These are phyloP conservation scores for Argynnis bischoffii DNA, from an alignment of 2,888 invertebrate genomes.

Conservation along the genomic window DNA sequence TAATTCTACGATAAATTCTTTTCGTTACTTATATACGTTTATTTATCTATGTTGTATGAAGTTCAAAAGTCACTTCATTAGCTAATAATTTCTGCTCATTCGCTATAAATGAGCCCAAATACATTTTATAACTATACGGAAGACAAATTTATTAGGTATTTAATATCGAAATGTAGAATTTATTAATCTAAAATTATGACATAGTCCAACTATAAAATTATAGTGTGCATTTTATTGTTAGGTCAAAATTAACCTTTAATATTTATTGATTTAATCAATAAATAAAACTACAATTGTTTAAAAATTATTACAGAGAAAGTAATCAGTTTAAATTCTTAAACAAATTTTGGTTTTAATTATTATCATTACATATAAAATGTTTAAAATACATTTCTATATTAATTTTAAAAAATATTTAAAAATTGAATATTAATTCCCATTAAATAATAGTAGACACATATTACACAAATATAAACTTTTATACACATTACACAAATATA, in stretches of 20 bases:
- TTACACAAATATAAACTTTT: constrained; percentile 25
- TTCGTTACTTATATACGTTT: constrained; percentile 56
- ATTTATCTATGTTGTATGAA: constrained; percentile 48
- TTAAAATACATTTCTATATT: too few species aligned
- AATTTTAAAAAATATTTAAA: too few species aligned
- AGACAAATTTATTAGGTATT: constrained; percentile 75
- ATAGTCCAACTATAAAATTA: constrained; percentile 19
- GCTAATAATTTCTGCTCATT: constrained; percentile 30
- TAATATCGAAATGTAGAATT: constrained; percentile 52
- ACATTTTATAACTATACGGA: constrained; percentile 72
- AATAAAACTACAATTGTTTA: too few species aligned
- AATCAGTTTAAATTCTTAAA: too few species aligned
- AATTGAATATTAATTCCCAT: too few species aligned
- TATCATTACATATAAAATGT: too few species aligned
- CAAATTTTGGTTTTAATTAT: too few species aligned
- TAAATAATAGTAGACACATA: too few species aligned
- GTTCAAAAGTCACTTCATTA: constrained; percentile 66
- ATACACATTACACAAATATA: constrained; percentile 40
- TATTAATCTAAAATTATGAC: constrained; percentile 46
- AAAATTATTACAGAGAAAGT: too few species aligned
- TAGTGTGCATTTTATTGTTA: constrained; percentile 19
- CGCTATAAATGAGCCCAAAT: constrained; percentile 61
- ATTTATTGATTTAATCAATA: constrained; percentile 22
- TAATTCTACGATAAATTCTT: constrained; percentile 74
- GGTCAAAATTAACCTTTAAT: constrained; percentile 14